A percentile compares a stretch with the other conserved stretches of the same genome.
Conservation (phyloP, 2,797 vertebrate species). For the Champsocephalus esox region DNA sequence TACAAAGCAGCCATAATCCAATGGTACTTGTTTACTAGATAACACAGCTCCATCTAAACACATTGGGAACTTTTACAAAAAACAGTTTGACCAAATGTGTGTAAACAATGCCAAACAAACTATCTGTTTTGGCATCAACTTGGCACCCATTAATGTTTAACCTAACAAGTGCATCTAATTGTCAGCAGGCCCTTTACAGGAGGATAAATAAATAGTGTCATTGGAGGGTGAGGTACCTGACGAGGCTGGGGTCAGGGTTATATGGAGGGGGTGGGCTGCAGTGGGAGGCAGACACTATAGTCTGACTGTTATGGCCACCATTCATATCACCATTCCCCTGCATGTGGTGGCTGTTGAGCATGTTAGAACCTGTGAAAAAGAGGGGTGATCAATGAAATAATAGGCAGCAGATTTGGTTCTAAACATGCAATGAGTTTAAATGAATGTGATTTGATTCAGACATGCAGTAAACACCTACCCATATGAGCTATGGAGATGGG, state of each 20-base stretch:
- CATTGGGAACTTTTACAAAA: constrained; percentile 23
- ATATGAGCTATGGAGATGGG: constrained; percentile 88
- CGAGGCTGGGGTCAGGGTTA: constrained; percentile 95
- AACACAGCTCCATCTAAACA: constrained; percentile 50
- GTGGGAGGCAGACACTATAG: constrained; percentile 93
- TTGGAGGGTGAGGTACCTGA: constrained; percentile 93
- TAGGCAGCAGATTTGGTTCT: neutral
- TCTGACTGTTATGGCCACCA: constrained; percentile 90
- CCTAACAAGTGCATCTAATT: constrained; percentile 58
- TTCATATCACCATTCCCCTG: constrained; percentile 93
- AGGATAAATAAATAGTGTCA: constrained; percentile 79
- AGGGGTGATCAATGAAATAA: constrained; percentile 16
- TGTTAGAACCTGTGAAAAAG: constrained; percentile 85
- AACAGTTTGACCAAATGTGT: constrained; percentile 27
- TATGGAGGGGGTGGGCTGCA: constrained; percentile 97
- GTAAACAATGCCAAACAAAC: constrained; percentile 30
- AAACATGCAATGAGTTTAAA: neutral
- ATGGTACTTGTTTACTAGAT: constrained; percentile 25
- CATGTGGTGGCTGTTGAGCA: constrained; percentile 93
- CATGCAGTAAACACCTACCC: constrained; percentile 83
- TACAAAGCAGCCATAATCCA: constrained; percentile 45
- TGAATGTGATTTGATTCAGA: constrained; percentile 18
- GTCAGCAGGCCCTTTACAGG: constrained; percentile 59
- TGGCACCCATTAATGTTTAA: constrained; percentile 34
- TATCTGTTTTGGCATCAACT: constrained; percentile 26